A percentile compares a stretch with the other conserved stretches of the same genome.
These are phyloP conservation scores for Pararge aegeria DNA, from an alignment of 1,140 invertebrate species.

Conservation along the genomic window DNA sequence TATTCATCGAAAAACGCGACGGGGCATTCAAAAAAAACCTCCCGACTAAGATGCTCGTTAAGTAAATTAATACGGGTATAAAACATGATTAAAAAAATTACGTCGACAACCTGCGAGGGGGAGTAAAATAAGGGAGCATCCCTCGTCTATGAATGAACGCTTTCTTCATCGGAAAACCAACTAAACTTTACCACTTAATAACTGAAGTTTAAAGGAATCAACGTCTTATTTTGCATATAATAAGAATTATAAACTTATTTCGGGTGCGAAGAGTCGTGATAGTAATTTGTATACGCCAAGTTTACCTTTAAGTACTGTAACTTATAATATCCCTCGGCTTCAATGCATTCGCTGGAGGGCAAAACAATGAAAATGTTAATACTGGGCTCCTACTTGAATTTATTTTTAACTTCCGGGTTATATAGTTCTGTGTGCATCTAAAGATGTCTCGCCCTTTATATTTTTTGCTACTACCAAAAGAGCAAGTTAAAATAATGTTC, in stretches of 20 bases:
- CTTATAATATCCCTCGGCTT: slow-evolving; percentile 66
- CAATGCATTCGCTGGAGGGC: slow-evolving; percentile 59
- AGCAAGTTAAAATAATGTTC: not conserved
- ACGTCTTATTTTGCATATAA: slow-evolving; percentile 14
- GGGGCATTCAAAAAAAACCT: slow-evolving; percentile 52
- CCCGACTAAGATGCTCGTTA: slow-evolving; percentile 65
- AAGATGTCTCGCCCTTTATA: slow-evolving; percentile 20
- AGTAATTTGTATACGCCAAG: slow-evolving; percentile 56
- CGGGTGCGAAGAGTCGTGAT: not conserved
- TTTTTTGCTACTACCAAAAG: slow-evolving; percentile 7
- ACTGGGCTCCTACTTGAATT: slow-evolving; percentile 39
- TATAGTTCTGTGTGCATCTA: slow-evolving; percentile 21
- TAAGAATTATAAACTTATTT: not conserved
- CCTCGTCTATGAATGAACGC: slow-evolving; percentile 62
- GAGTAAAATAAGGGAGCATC: slow-evolving; percentile 54
- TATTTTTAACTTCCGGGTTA: slow-evolving; percentile 57
- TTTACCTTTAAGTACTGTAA: slow-evolving; percentile 74
- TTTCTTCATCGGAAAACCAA: slow-evolving; percentile 51
- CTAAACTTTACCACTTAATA: slow-evolving; percentile 13
- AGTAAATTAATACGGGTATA: slow-evolving; percentile 78
- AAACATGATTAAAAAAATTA: slow-evolving; percentile 79
- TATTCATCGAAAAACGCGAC: slow-evolving; percentile 72
- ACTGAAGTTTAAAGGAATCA: slow-evolving; percentile 18
- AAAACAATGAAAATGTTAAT: slow-evolving; percentile 74
- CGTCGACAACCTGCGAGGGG: slow-evolving; percentile 54